phyloP scores from a whole-genome alignment of 2,888 invertebrate species.

The Folsomia candida region DNA sequence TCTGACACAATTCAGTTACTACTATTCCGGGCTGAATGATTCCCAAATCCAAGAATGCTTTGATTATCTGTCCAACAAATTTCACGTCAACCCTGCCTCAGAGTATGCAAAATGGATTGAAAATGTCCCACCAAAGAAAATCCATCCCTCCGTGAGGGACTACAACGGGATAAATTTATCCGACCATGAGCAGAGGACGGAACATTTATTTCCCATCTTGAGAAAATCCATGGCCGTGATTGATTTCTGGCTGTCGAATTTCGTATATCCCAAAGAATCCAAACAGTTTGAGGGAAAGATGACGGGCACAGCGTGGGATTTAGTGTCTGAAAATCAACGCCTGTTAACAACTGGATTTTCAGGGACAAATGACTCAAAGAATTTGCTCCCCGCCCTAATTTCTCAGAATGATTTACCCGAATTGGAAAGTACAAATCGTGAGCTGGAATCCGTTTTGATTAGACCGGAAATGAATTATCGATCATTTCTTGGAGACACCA shows the following conservation, averaged over 20 bases:
- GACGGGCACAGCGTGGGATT: constrained; percentile 33
- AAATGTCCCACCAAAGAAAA: background rate
- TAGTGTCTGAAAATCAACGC: constrained; percentile 14
- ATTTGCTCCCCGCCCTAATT: constrained; percentile 26
- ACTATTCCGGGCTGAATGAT: constrained; percentile 42
- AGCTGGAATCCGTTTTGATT: constrained; percentile 17
- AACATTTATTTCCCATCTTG: constrained; percentile 17
- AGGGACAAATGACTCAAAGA: constrained; percentile 38
- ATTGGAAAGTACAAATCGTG: constrained; percentile 21
- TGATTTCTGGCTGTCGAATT: constrained; percentile 29
- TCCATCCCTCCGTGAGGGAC: background rate
- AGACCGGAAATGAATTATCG: constrained; percentile 19
- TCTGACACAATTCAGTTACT: constrained; percentile 44
- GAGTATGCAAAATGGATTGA: constrained; percentile 17
- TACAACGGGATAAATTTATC: constrained; percentile 23
- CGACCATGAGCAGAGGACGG: constrained; percentile 20
- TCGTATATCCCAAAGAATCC: constrained; percentile 31
- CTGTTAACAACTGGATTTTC: constrained; percentile 29
- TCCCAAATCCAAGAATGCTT: constrained; percentile 32
- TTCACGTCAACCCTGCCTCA: background rate
- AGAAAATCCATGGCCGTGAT: constrained; percentile 22
- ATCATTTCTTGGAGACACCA: constrained; percentile 1
- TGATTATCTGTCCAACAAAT: constrained; percentile 7
- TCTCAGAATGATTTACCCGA: constrained; percentile 25
- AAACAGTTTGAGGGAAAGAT: constrained; percentile 35